phyloP scores from a whole-genome alignment of 2,797 vertebrate species.

The Cynopterus sphinx region DNA sequence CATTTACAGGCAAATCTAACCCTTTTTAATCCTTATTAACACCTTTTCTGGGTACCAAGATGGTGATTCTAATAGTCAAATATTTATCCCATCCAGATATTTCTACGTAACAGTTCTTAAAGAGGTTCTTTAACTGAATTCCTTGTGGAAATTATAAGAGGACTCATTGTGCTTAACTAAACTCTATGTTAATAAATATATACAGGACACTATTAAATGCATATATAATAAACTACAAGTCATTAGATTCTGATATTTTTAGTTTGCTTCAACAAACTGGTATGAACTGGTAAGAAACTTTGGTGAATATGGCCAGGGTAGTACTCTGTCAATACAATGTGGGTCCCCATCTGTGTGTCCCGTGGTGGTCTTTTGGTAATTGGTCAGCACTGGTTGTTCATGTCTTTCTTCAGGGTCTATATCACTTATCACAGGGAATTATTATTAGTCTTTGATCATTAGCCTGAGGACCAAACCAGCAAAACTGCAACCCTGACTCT shows the following conservation, averaged over 20 bases:
- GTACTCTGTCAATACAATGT: neutral
- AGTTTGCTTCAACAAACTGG: neutral
- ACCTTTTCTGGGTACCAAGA: neutral
- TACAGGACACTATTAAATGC: neutral
- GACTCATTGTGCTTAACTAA: neutral
- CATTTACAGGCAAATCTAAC: neutral
- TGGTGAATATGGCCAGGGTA: neutral
- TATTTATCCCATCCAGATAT: neutral
- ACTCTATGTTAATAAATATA: neutral
- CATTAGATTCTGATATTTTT: neutral
- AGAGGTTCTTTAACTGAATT: neutral
- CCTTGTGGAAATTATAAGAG: neutral
- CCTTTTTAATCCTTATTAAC: neutral
- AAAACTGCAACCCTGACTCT: neutral
- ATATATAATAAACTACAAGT: neutral
- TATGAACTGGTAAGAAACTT: neutral
- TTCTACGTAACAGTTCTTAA: neutral
- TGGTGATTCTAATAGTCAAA: neutral
- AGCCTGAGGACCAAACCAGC: neutral
- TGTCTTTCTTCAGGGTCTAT: neutral
- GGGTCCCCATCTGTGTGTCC: neutral
- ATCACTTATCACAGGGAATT: neutral
- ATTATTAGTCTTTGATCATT: neutral
- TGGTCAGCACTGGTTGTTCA: neutral
- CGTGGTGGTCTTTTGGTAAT: neutral